These are phyloP conservation scores for Apamea sordens DNA, from an alignment of 2,888 invertebrate genomes.

Conservation along the genomic window DNA sequence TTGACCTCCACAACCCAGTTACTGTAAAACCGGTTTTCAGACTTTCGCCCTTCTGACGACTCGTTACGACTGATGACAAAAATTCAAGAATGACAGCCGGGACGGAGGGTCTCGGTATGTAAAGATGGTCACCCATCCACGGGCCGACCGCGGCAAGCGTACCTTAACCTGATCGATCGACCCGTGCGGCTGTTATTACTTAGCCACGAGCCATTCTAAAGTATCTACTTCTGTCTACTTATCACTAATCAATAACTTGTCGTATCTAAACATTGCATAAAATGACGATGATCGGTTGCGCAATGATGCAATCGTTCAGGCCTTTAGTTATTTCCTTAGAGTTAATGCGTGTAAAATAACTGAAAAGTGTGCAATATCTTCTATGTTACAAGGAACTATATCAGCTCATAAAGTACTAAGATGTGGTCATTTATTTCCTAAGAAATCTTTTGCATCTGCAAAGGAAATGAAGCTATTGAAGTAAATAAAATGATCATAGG, in stretches of 20 bases:
- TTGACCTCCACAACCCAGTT: no score
- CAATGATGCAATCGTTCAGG: constrained; percentile 16
- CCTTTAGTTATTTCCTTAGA: background rate
- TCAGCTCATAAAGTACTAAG: constrained; percentile 4
- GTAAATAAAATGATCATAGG: background rate
- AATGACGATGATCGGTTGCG: constrained; percentile 2
- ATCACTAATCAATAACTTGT: background rate
- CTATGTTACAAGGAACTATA: constrained; percentile 3
- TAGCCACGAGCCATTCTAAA: background rate
- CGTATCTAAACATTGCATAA: constrained; percentile 14
- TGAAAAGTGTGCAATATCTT: constrained; percentile 27
- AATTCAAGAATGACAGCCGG: no score
- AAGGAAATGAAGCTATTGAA: background rate
- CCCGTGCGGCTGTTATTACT: no score
- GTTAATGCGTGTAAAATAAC: constrained; percentile 11
- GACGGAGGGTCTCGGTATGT: no score
- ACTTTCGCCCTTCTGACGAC: no score
- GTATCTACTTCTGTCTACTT: background rate
- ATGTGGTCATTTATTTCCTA: constrained; percentile 25
- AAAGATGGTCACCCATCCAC: no score
- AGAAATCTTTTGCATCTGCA: background rate
- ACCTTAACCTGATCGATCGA: no score
- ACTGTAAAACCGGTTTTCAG: no score
- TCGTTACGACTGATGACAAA: no score
- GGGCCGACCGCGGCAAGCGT: no score